Evolutionary conservation across 1,140 invertebrate species (phyloP).

Genomic region (Drosophila kohkoa): DNA sequence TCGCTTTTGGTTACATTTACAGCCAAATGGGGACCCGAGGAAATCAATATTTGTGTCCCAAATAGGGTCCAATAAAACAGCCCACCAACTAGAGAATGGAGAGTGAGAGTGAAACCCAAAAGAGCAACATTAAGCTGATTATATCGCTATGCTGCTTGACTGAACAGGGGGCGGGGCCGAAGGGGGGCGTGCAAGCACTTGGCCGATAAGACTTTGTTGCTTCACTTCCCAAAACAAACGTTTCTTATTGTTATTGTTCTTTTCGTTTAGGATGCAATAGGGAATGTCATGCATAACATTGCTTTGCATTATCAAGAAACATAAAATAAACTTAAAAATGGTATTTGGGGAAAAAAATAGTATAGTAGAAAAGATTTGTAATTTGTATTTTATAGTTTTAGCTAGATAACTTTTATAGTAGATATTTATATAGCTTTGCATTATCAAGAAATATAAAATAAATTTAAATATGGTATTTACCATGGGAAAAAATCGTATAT

Average conservation of each 20-base stretch:
- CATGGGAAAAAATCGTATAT: too few species aligned
- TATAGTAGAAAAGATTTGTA: too few species aligned
- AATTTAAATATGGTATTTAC: too few species aligned
- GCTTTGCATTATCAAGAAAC: neutral
- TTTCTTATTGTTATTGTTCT: constrained; percentile 14
- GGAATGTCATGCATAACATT: neutral
- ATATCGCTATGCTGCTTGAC: constrained; percentile 20
- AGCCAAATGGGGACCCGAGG: constrained; percentile 21
- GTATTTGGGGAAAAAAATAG: too few species aligned
- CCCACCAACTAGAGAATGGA: neutral
- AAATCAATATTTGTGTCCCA: constrained; percentile 77
- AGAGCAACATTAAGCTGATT: constrained; percentile 40
- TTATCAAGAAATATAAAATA: too few species aligned
- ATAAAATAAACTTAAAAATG: neutral
- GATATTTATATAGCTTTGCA: neutral
- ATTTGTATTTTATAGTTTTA: too few species aligned
- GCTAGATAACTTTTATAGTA: too few species aligned
- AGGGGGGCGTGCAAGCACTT: constrained; percentile 48
- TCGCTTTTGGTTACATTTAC: constrained; percentile 56
- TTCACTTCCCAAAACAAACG: neutral
- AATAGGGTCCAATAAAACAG: constrained; percentile 49
- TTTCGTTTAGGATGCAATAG: neutral
- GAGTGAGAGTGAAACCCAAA: constrained; percentile 13
- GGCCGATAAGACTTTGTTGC: constrained; percentile 1
- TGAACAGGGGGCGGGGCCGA: neutral